phyloP scores from a whole-genome alignment of 2,113 vertebrate species.

The Megaceryle maxima region DNA sequence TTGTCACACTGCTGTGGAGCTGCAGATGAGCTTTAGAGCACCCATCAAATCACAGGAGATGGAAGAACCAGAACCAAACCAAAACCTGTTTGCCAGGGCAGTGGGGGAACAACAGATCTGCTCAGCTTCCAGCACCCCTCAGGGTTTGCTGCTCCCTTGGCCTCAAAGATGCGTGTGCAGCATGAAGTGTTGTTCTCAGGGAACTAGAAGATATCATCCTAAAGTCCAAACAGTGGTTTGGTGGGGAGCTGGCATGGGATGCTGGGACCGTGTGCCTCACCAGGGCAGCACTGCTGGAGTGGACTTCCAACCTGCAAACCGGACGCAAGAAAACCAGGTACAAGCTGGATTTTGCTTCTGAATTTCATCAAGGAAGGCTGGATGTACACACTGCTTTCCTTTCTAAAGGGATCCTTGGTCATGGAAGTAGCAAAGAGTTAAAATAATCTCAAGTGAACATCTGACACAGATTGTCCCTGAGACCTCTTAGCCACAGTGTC shows the following conservation, averaged over 20 bases:
- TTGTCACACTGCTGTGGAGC: neutral
- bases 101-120: neutral
- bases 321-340: neutral
- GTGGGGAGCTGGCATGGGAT: neutral
- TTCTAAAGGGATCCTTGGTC: neutral
- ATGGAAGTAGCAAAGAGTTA: neutral
- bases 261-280: accelerated
- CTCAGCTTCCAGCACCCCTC: neutral
- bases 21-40: neutral
- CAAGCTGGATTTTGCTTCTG: neutral
- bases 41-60: neutral
- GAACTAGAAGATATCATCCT: neutral
- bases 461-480: neutral
- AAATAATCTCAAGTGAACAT: neutral
- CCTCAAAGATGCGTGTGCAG: neutral
- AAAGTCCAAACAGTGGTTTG: neutral
- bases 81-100: neutral
- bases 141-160: neutral
- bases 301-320: neutral
- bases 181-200: neutral
- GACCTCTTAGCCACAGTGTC: neutral
- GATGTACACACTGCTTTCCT: neutral
- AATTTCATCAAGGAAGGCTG: neutral
- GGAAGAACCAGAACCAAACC: neutral
- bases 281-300: neutral